These are phyloP conservation scores for Rhodophaea formosa DNA, from an alignment of 2,888 invertebrate genomes.

Conservation along the genomic window DNA sequence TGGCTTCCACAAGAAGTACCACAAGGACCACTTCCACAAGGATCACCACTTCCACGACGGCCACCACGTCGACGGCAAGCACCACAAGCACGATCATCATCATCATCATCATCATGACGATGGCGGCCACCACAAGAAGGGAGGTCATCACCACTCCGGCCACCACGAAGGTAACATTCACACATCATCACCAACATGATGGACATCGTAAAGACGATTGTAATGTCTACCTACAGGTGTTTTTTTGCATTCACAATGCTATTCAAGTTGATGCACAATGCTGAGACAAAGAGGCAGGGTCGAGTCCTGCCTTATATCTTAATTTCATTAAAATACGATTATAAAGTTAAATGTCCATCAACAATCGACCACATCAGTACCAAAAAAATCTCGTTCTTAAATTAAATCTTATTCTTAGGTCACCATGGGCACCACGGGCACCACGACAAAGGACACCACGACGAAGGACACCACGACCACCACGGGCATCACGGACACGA, in stretches of 20 bases:
- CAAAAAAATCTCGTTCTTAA: background rate
- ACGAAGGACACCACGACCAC: conserved; percentile 89
- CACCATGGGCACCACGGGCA: conserved; percentile 90
- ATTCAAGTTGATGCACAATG: too few relatives aligned
- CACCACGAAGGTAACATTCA: conserved; percentile 82
- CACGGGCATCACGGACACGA: conserved; percentile 90
- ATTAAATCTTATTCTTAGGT: conserved; percentile 35
- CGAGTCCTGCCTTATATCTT: too few relatives aligned
- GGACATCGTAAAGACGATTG: too few relatives aligned
- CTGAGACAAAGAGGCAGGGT: too few relatives aligned
- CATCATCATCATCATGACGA: conserved; percentile 87
- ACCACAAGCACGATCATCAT: conserved; percentile 89
- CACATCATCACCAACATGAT: too few relatives aligned
- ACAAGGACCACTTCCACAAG: conserved; percentile 93
- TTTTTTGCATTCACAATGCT: too few relatives aligned
- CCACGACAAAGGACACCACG: conserved; percentile 89
- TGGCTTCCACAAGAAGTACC: conserved; percentile 91
- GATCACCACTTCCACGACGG: conserved; percentile 94
- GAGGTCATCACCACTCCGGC: conserved; percentile 88
- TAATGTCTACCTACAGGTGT: too few relatives aligned
- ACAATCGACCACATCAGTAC: too few relatives aligned
- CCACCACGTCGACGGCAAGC: conserved; percentile 90
- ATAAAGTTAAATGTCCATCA: too few relatives aligned
- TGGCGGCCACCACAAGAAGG: conserved; percentile 90
- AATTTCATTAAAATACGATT: too few relatives aligned